Evolutionary conservation across 1,140 invertebrate species (phyloP), one percentile per base, ranked within the genome.

Genomic region (Plutomurus gul): DNA sequence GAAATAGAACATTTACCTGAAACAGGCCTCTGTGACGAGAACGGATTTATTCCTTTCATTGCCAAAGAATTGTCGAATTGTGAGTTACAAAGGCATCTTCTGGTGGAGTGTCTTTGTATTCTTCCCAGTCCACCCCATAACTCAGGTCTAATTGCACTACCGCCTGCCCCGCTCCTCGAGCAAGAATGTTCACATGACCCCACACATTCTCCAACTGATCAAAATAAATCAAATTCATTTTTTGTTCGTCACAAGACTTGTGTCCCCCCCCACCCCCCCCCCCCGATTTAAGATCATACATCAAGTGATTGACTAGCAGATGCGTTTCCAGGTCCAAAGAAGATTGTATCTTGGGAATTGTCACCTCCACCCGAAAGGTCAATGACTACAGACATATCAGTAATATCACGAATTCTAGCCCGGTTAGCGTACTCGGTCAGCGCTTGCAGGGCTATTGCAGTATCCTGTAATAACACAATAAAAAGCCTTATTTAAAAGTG

Each of bases 371-470:
- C 85, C 2, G 88, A 87, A 0, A 88, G 84, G 77, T 89, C 87
- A 22, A 90, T 71, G 1, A 81, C 81, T 0, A 91, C 82, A 47
- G 85, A 84, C 84, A 91, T 87, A 43, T 89, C 86, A 56, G 90
- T 91, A 40, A 91, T 87, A 65, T 90, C 90, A 22, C 90, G 84
- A 27, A 91, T 86, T 33, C 89, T 85, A 18, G 90, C 88, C 46
- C 89, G 84, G 82, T 89, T 88, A 0, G 90, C 88, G 84, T 88
- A 91, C 79, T 89, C 87, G 4, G 87, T 89, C 77, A 92, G 84
- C 3, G 91, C 90, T 85, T 91, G 88, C 82, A 90, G 86, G 5
- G 90, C 90, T 16, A 89, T 85, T 70, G 90, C 84, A 0, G 90
- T 90, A 82, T 92, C 91, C 90, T 90, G 80, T n/a, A 43, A 7